These are phyloP conservation scores for Apostichopus japonicus DNA, from an alignment of 35 echinoderm and acorn worm species.

Conservation along the genomic window DNA sequence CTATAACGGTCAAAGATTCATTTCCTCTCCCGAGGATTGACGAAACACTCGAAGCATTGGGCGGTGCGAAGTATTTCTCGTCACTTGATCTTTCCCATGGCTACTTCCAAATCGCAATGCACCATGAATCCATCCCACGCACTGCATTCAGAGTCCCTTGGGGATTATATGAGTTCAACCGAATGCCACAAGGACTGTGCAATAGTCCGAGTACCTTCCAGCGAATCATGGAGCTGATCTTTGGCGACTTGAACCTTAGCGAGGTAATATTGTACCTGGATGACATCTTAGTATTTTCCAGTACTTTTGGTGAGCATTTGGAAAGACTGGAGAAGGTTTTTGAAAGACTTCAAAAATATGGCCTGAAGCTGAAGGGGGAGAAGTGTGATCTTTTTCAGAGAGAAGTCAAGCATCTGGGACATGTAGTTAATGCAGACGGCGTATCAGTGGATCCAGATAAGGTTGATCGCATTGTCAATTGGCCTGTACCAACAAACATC, in stretches of 20 bases:
- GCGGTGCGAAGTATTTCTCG: conserved; percentile 40
- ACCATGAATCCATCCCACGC: background rate
- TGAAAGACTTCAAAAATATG: too few species aligned
- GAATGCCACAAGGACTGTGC: too few species aligned
- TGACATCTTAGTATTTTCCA: too few species aligned
- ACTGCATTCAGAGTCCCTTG: conserved; percentile 36
- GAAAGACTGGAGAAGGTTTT: too few species aligned
- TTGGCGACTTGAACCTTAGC: too few species aligned
- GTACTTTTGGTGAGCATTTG: too few species aligned
- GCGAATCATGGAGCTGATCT: too few species aligned
- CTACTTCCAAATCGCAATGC: conserved; percentile 29
- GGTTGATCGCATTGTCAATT: conserved; percentile 22
- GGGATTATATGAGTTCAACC: conserved; percentile 55
- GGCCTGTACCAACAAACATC: background rate
- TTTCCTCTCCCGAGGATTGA: conserved; percentile 55
- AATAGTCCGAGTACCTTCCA: too few species aligned
- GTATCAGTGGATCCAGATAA: conserved; percentile 42
- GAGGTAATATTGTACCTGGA: too few species aligned
- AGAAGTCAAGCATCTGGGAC: conserved; percentile 43
- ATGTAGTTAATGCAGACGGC: conserved; percentile 49
- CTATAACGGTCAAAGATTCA: conserved; percentile 38
- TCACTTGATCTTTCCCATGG: conserved; percentile 51
- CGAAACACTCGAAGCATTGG: conserved; percentile 1
- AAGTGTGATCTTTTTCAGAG: conserved; percentile 47
- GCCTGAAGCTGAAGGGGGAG: conserved; percentile 29